These are phyloP conservation scores for Spialia ferax DNA, from an alignment of 2,888 invertebrate species.

Conservation along the genomic window DNA sequence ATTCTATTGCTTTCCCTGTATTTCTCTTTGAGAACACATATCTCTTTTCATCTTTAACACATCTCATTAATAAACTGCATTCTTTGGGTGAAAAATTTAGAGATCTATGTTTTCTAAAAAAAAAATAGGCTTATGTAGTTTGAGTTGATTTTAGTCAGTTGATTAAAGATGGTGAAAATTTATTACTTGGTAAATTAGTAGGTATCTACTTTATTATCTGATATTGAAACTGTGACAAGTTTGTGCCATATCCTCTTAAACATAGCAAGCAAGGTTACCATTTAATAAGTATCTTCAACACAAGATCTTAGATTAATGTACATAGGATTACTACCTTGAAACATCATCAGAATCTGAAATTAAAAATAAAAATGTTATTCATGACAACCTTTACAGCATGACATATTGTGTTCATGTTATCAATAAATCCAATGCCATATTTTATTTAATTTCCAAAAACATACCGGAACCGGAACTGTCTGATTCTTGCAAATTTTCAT, in stretches of 20 bases:
- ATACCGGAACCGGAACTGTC: background rate
- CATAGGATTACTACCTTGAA: background rate
- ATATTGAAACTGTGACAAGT: too few relatives aligned
- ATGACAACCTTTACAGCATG: too few relatives aligned
- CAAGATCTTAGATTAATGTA: background rate
- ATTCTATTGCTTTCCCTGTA: slow-evolving; percentile 54
- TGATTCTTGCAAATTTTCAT: background rate
- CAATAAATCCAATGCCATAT: background rate
- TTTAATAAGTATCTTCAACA: background rate
- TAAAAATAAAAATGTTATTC: background rate
- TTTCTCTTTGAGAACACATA: slow-evolving; percentile 60
- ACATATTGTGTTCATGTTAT: background rate
- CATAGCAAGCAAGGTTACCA: background rate
- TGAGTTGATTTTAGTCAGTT: too few relatives aligned
- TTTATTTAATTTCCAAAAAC: background rate
- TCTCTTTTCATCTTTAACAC: slow-evolving; percentile 70
- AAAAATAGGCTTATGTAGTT: too few relatives aligned
- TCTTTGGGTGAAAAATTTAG: slow-evolving; percentile 71
- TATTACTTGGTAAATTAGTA: too few relatives aligned
- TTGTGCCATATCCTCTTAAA: too few relatives aligned
- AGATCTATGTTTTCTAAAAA: slow-evolving; percentile 48
- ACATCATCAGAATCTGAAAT: background rate
- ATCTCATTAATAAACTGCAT: slow-evolving; percentile 67
- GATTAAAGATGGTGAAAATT: too few relatives aligned
- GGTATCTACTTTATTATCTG: too few relatives aligned